Evolutionary conservation across 1,140 invertebrate species (phyloP), one percentile per base, ranked within the genome.

Genomic region (Drosophila ercepeae): DNA sequence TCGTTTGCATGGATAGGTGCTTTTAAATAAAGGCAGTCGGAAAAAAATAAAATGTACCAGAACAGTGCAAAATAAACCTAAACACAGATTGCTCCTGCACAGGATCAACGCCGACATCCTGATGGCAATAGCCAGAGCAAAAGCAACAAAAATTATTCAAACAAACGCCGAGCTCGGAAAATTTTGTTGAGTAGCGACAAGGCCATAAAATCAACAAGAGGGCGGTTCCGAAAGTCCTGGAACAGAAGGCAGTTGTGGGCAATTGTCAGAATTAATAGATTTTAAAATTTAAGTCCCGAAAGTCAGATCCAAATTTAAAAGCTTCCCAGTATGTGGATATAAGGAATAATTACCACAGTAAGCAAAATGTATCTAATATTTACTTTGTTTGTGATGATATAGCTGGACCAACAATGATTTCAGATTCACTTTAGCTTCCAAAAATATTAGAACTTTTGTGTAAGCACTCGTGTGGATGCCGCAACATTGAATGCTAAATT

Each of bases 201-300:
- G 78, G 70, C 68, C 29, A 78, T 68, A 68, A 77, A 77, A 83
- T 59, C 78, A 78, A 59, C 78, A 69, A 61, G 78, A 82, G 78
- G 78, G 73, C 14, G 2, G 41, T 41, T 55, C 63, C 44, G 29
- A 63, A 67, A 13, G 45, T 52, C 41, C 69, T 25, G 8, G 16
- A 52, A 29, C 44, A 44, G 21, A 19, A 49, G 50, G 14, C 41
- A 32, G 49, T 16, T 44, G 25, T 8, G 7, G 27, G 2, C 27
- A 42, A n/a, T n/a, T n/a, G n/a, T n/a, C n/a, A n/a, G n/a, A n/a
- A n/a, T n/a, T n/a, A n/a, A n/a, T n/a, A n/a, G n/a, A n/a, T n/a
- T n/a, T n/a, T n/a, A n/a, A n/a, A n/a, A n/a, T n/a, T n/a, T n/a
- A n/a, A n/a, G n/a, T n/a, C n/a, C n/a, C n/a, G n/a, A n/a, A n/a